These are phyloP conservation scores for Trinorchestia longiramus DNA, from an alignment of 1,140 invertebrate species.

Conservation along the genomic window DNA sequence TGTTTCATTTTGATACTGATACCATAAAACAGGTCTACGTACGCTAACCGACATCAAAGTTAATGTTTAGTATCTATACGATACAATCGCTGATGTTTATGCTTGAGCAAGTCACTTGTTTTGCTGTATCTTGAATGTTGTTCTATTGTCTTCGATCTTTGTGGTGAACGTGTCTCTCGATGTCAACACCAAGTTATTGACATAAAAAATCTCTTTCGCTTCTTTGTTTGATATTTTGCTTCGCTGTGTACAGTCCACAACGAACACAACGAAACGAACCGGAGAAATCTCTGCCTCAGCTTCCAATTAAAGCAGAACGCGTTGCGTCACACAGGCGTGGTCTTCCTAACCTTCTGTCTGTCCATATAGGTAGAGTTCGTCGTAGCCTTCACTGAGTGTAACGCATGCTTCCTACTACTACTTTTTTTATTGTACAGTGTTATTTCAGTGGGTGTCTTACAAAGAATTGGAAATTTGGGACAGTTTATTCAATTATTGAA, in stretches of 20 bases:
- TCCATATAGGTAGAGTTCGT: not conserved
- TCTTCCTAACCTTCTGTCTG: not conserved
- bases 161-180: not conserved
- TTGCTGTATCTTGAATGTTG: not conserved
- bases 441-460: no score
- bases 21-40: not conserved
- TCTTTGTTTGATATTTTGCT: not conserved
- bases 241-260: not conserved
- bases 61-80: not conserved
- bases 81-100: not conserved
- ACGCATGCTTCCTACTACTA: not conserved
- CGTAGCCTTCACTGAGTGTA: not conserved
- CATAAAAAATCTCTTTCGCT: not conserved
- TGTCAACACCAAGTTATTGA: not conserved
- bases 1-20: not conserved
- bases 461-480: no score
- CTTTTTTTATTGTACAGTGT: no score
- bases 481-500: no score
- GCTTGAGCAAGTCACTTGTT: not conserved
- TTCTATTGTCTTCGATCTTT: not conserved
- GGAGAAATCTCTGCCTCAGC: not conserved
- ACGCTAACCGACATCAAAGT: not conserved
- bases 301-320: no score
- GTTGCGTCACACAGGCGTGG: not conserved
- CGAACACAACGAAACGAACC: not conserved